A percentile compares a stretch with the other conserved stretches of the same genome.
Evolutionary conservation across 2,888 invertebrate genomes (phyloP).

Genomic region (Chymomyza procnemis): DNA sequence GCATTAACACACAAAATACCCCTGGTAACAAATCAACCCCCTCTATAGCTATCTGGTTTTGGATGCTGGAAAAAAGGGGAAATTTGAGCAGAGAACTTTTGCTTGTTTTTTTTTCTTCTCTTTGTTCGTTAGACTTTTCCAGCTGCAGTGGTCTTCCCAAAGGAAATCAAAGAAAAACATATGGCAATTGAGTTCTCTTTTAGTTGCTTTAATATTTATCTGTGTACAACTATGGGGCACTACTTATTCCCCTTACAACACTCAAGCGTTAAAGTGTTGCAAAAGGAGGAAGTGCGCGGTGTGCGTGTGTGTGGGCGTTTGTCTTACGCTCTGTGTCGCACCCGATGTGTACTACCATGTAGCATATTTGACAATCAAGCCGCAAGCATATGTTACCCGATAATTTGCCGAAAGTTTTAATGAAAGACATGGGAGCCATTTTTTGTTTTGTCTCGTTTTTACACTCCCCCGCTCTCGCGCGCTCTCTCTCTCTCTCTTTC

Average conservation of each 20-base stretch:
- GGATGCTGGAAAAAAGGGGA: slow-evolving; percentile 63
- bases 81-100: slow-evolving; percentile 28
- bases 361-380: slow-evolving; percentile 68
- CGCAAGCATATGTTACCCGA: slow-evolving; percentile 79
- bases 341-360: not conserved
- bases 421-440: slow-evolving; percentile 79
- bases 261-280: slow-evolving; percentile 70
- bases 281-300: slow-evolving; percentile 11
- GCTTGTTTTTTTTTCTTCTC: not conserved
- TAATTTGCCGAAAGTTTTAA: slow-evolving; percentile 79
- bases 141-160: slow-evolving; percentile 34
- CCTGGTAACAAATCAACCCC: slow-evolving; percentile 12
- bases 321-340: slow-evolving; percentile 29
- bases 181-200: slow-evolving; percentile 35
- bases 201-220: slow-evolving; percentile 61
- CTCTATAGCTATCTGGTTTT: slow-evolving; percentile 9
- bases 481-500: not conserved
- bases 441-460: slow-evolving; percentile 46
- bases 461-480: slow-evolving; percentile 8
- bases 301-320: not conserved
- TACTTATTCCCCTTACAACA: slow-evolving; percentile 62
- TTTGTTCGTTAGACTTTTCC: not conserved
- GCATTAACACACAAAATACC: too few relatives aligned
- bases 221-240: not conserved
- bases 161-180: slow-evolving; percentile 67